A percentile compares a stretch with the other conserved stretches of the same genome.
Evolutionary conservation across 2,888 invertebrate species (phyloP).

Genomic region (Dusona sp.): DNA sequence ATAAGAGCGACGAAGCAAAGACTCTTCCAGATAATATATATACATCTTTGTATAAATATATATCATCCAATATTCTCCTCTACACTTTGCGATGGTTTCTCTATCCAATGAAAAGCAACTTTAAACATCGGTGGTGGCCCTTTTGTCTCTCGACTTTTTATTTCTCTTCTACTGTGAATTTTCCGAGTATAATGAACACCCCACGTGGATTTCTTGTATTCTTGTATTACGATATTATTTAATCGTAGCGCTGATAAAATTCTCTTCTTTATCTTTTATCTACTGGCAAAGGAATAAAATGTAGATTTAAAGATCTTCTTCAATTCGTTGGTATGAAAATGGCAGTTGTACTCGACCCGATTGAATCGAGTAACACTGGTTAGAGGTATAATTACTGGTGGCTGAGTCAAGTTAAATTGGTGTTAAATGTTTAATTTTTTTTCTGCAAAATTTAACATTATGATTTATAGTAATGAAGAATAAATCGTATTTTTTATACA

Average conservation of each 20-base stretch:
- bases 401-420: background rate
- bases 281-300: background rate
- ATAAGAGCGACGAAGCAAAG: constrained; percentile 51
- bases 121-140: constrained; percentile 26
- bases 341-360: background rate
- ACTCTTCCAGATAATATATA: constrained; percentile 45
- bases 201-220: background rate
- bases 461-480: background rate
- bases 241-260: constrained; percentile 25
- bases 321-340: background rate
- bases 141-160: constrained; percentile 5
- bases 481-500: no score
- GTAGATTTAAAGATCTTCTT: background rate
- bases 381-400: background rate
- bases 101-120: constrained; percentile 14
- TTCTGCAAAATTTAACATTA: background rate
- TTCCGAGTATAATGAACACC: constrained; percentile 32
- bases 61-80: constrained; percentile 8
- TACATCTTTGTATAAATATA: constrained; percentile 30
- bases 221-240: constrained; percentile 1
- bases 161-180: background rate
- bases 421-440: background rate
- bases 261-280: background rate
- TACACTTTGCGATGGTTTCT: constrained; percentile 33
- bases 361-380: background rate